Evolutionary conservation across 2,113 vertebrate genomes (phyloP).

Genomic region (Barnardius zonarius): DNA sequence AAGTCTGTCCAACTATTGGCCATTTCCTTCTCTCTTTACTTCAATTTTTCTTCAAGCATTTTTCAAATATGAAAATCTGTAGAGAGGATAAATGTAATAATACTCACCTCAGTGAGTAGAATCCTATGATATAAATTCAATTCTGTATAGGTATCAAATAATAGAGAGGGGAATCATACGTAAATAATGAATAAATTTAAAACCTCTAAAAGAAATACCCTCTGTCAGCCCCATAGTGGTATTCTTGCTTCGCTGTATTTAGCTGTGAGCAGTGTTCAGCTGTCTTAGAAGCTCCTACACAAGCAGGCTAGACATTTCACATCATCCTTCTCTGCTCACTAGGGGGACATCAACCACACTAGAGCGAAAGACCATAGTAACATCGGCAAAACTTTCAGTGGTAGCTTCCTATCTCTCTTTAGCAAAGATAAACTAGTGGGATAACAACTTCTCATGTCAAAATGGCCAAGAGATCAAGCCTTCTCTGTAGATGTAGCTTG

Average conservation of each 20-base stretch:
- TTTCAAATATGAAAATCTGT: background rate
- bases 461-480: background rate
- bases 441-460: background rate
- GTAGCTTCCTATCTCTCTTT: background rate
- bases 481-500: background rate
- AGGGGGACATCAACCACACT: background rate
- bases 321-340: background rate
- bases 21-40: background rate
- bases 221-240: background rate
- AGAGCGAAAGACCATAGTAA: background rate
- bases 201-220: background rate
- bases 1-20: background rate
- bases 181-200: background rate
- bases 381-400: background rate
- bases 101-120: background rate
- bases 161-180: background rate
- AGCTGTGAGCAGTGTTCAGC: background rate
- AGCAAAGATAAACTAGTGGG: background rate
- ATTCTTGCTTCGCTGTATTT: background rate
- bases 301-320: background rate
- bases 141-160: background rate
- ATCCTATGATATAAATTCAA: background rate
- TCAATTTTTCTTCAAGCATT: background rate
- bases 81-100: background rate
- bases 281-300: background rate